Evolutionary conservation across 2,113 vertebrate species (phyloP).

Genomic region (Ammodytes dubius): DNA sequence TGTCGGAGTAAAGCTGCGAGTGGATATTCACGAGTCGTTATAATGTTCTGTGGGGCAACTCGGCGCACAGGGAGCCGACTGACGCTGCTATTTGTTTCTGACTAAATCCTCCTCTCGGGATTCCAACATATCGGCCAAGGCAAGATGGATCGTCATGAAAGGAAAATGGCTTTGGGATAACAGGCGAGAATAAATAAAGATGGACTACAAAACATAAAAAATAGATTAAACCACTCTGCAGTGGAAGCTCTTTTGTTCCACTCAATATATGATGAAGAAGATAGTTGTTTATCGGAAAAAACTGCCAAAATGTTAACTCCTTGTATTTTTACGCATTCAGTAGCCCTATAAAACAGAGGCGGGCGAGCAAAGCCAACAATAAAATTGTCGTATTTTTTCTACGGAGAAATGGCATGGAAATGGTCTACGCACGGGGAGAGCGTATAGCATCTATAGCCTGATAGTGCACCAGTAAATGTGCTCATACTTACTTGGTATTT

Average conservation of each 20-base stretch:
- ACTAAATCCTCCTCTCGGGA: background rate
- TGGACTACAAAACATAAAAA: no score
- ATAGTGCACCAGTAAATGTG: slow-evolving; percentile 3
- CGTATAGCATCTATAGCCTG: background rate
- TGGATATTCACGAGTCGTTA: background rate
- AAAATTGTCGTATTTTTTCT: slow-evolving; percentile 1
- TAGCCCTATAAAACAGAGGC: background rate
- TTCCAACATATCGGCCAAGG: background rate
- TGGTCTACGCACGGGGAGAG: slow-evolving; percentile 14
- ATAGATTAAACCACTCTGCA: background rate
- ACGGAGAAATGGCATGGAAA: slow-evolving; percentile 8
- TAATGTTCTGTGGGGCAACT: background rate
- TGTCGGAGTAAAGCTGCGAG: background rate
- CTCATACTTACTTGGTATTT: slow-evolving; percentile 94
- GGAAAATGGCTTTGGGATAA: background rate
- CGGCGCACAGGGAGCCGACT: background rate
- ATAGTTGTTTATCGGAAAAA: background rate
- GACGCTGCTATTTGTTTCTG: background rate
- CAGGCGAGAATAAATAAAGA: background rate
- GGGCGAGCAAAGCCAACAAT: background rate
- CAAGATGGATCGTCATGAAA: background rate
- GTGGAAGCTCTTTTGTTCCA: slow-evolving; percentile 23
- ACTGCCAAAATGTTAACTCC: no score
- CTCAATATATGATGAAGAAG: background rate
- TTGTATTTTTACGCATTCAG: background rate